Evolutionary conservation across 1,140 invertebrate genomes (phyloP).

Genomic region (Platorchestia sp.): DNA sequence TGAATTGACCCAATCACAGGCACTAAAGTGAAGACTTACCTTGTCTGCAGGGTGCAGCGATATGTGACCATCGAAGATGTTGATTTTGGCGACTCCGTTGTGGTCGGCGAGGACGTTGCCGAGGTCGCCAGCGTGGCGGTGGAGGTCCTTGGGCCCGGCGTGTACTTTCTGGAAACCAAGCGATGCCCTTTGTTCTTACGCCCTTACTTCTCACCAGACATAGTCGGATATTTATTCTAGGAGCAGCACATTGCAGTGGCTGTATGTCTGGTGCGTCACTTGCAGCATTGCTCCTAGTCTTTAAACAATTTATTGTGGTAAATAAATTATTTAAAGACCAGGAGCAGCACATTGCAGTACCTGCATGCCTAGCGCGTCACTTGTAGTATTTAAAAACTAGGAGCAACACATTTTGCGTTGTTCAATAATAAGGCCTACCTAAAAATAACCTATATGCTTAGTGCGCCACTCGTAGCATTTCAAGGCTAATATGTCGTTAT

Average conservation of each 20-base stretch:
- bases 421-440: no score
- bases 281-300: no score
- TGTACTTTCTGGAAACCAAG: constrained; percentile 36
- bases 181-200: neutral
- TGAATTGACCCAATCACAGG: no score
- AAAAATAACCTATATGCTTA: neutral
- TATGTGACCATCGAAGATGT: constrained; percentile 56
- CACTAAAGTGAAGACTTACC: neutral
- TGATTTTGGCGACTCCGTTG: neutral
- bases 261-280: no score
- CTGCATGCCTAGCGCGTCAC: neutral
- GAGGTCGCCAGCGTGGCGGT: constrained; percentile 32
- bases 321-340: no score
- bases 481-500: neutral
- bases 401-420: no score
- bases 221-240: no score
- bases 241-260: neutral
- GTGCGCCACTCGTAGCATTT: neutral
- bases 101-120: constrained; percentile 41
- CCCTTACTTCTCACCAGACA: no score
- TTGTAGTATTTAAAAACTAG: no score
- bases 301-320: no score
- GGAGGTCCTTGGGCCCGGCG: neutral
- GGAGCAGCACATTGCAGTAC: neutral
- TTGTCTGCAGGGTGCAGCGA: constrained; percentile 2